Evolutionary conservation across 2,888 invertebrate species (phyloP), one percentile per base, ranked within the genome.

Genomic region (Drosophila borborema): DNA sequence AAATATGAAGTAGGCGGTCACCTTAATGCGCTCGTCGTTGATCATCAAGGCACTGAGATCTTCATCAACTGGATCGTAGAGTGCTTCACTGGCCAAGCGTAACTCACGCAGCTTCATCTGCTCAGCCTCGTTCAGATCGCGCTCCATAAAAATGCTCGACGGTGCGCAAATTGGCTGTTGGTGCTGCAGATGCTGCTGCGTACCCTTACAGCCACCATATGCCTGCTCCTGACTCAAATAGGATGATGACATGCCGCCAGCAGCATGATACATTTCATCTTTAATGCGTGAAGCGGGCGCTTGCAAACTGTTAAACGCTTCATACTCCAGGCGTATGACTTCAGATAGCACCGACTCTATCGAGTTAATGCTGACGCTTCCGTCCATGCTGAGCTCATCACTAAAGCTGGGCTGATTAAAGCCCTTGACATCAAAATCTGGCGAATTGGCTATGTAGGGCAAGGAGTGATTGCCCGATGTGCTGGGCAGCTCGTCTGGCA

Each of bases 271-370:
- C 64, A 81, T 78, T 69, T 91, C 92, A 60, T 91, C 82, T 66
- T 92, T 91, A 14, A 90, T 78, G 36, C 86, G 87, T 12, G 90
- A 81, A 10, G 81, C 68, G 1, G 61, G 56, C 23, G 77, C 68
- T 54, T 90, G 88, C 23, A 92, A 61, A 56, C 89, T 85, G 51
- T 91, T 92, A 28, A 97, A 94, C 89, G 92, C 85, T 85, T 96
- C 96, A 91, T 96, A 97, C 93, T 98, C 97, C 69, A 97, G 93
- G 85, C 97, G 97, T 77, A 97, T 97, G 10, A 97, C 97, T 88
- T 97, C 97, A 72, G 96, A 97, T 43, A 97, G 93, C 85, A 97
- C 97, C 0, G 97, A 96, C 91, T 97, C 97, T 92, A 97, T 96
- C 6, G 96, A 96, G 71, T 92, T 91, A 48, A 91, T 90, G 62